Evolutionary conservation across 2,888 invertebrate species (phyloP), one percentile per base, ranked within the genome.

Genomic region (Branchipolynoe longqiensis): DNA sequence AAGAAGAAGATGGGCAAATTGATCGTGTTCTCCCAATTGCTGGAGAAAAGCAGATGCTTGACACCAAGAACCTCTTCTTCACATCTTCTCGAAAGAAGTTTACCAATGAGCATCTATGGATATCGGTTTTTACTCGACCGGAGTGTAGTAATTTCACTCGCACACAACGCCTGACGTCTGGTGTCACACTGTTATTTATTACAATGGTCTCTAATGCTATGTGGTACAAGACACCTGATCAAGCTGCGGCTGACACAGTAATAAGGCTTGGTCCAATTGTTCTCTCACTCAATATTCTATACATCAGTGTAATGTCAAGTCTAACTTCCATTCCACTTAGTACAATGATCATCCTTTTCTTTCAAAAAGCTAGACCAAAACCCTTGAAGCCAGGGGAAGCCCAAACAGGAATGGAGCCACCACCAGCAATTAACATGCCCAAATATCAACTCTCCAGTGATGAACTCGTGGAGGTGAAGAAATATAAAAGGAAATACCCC

Each of bases 1-100:
- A 94, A 84, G 90, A 92, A 84, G 93, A 91, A 1, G 94, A 94
- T 88, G 93, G 93, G 0, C 89, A 92, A 90, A 92, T 94, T 41
- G 94, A 94, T 85, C 89, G 94, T 22, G 86, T 94, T 2, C 87
- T 94, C 6, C 92, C 93, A 14, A 93, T 93, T 0, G 91, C 93
- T 14, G 90, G 91, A 18, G 88, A 90, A 36, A 91, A 92, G n/a
- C 92, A 94, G 64, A 89, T 92, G n/a, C 91, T 91, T 22, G 91
- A 92, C 25, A 94, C 94, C 87, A 90, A 90, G 41, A 93, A 93
- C 84, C 89, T 94, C 69, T 93, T 93, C 86, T 90, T 91, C 94
- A 0, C 38, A 14, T 25, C 38, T 18, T 54, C 83, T 38, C 38
- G 64, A 4, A 59, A 28, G 64, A 83, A 83, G 28, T 18, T 86